Conservation (phyloP, 2,797 vertebrate species). For the Neostethus bicornis region DNA sequence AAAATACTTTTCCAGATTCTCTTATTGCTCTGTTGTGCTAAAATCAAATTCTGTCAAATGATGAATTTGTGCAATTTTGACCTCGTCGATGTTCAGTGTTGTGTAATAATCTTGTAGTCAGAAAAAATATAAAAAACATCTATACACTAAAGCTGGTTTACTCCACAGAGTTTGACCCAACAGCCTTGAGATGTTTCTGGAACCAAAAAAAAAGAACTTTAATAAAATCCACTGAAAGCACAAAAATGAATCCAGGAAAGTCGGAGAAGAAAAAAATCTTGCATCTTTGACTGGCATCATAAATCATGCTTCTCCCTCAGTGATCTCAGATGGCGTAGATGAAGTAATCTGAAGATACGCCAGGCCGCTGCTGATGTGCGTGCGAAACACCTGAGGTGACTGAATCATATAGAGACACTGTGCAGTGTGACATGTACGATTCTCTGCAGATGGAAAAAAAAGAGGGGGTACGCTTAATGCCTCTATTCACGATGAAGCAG, state of each 20-base stretch:
- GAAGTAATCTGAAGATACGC: constrained; percentile 61
- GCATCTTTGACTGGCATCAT: constrained; percentile 46
- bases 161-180: constrained; percentile 16
- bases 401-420: constrained; percentile 63
- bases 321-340: constrained; percentile 56
- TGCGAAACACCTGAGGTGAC: constrained; percentile 76
- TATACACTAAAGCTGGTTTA: constrained; percentile 5
- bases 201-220: constrained; percentile 13
- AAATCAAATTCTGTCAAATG: not conserved
- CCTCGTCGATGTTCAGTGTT: not conserved
- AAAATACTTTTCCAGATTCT: constrained; percentile 6
- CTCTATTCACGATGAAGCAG: constrained; percentile 76
- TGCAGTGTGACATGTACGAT: constrained; percentile 69
- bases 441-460: constrained; percentile 50
- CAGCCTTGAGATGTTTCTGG: constrained; percentile 7
- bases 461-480: constrained; percentile 59
- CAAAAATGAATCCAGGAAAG: constrained; percentile 35
- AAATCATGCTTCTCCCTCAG: constrained; percentile 37
- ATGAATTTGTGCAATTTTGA: constrained; percentile 1
- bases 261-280: constrained; percentile 18
- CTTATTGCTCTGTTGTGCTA: not conserved
- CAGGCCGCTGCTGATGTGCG: constrained; percentile 53
- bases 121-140: constrained; percentile 10
- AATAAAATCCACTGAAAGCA: constrained; percentile 28
- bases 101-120: constrained; percentile 10